These are phyloP conservation scores for Panorpa germanica DNA, from an alignment of 2,888 invertebrate genomes.

Conservation along the genomic window DNA sequence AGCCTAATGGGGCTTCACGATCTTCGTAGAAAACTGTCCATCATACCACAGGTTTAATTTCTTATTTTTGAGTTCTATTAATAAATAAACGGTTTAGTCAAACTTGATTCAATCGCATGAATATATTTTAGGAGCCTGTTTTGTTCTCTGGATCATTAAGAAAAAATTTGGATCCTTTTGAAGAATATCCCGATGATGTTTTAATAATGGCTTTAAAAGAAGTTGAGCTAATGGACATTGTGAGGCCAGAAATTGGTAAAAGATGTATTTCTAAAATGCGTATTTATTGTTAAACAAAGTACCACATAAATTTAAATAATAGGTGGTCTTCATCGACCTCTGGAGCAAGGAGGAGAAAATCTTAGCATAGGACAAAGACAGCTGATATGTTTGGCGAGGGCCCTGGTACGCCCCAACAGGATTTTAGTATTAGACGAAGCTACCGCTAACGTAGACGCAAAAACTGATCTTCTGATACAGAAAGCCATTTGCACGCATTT, in stretches of 20 bases:
- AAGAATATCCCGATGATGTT: conserved; percentile 45
- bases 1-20: conserved; percentile 55
- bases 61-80: too few relatives aligned
- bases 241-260: too few relatives aligned
- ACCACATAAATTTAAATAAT: neutral
- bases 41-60: conserved; percentile 82
- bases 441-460: conserved; percentile 24
- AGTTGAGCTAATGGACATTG: conserved; percentile 30
- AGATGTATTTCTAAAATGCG: neutral
- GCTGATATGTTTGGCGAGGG: conserved; percentile 73
- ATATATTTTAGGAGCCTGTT: too few relatives aligned
- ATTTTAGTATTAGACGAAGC: conserved; percentile 23
- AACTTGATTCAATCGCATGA: too few relatives aligned
- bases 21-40: conserved; percentile 63
- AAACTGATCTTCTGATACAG: conserved; percentile 70
- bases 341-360: conserved; percentile 63
- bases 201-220: conserved; percentile 63
- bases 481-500: conserved; percentile 65
- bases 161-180: conserved; percentile 71
- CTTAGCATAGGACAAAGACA: conserved; percentile 82
- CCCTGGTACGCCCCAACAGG: too few relatives aligned
- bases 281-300: conserved; percentile 3
- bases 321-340: conserved; percentile 36
- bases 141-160: conserved; percentile 70
- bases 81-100: too few relatives aligned